Percentiles rank a stretch among this genome's conserved stretches.
Conservation (phyloP, 2,888 invertebrate genomes). For the Monoplex corrugatus region DNA sequence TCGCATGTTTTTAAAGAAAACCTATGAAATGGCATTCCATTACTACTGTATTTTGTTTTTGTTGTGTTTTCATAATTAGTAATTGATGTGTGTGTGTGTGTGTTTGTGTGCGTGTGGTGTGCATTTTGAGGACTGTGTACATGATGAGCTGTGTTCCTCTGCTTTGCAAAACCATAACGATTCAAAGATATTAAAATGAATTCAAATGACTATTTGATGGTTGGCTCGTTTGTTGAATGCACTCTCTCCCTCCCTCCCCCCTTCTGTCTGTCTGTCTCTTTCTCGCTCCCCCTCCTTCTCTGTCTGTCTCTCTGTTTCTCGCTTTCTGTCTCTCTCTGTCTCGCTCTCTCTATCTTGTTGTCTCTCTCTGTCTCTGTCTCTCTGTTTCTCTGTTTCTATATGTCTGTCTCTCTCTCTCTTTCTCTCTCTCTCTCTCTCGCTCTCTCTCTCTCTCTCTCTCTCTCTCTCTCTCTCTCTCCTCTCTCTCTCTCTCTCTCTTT, state of each 20-base stretch:
- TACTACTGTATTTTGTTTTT: too few species aligned
- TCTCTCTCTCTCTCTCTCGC: background rate
- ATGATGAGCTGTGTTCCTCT: too few species aligned
- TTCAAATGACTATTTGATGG: background rate
- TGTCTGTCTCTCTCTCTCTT: too few species aligned
- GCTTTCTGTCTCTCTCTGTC: background rate
- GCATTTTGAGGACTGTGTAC: too few species aligned
- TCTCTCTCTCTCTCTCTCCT: background rate
- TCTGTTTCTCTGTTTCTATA: too few species aligned
- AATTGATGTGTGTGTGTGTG: background rate
- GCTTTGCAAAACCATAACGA: too few species aligned
- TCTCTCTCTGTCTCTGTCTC: background rate
- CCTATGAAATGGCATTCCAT: background rate
- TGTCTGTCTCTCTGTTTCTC: background rate
- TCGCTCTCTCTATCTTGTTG: background rate
- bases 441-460: background rate
- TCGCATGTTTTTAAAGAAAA: too few species aligned
- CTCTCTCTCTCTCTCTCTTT: background rate
- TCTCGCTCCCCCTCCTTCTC: background rate
- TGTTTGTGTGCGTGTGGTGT: background rate
- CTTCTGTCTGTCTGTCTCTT: background rate
- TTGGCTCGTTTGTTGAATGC: background rate
- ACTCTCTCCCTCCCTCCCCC: background rate
- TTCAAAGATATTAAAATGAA: background rate
- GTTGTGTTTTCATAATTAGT: background rate